Conservation (phyloP, 2,797 vertebrate species). For the Aeoliscus strigatus region DNA sequence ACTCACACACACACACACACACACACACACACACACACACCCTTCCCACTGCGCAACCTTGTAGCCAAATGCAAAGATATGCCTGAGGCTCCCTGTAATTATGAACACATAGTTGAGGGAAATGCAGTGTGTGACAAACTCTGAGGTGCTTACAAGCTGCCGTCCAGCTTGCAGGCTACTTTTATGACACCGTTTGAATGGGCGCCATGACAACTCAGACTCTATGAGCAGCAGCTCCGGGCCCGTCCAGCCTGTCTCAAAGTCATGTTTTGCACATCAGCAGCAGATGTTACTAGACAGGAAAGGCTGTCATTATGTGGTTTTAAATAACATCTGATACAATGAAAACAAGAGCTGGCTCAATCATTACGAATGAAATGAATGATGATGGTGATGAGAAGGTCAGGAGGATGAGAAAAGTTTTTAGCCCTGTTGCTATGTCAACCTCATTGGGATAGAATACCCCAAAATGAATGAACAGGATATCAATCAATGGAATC, state of each 20-base stretch:
- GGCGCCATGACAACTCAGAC: slow-evolving; percentile 39
- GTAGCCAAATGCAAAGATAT: slow-evolving; percentile 50
- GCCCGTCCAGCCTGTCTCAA: slow-evolving; percentile 13
- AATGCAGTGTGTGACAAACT: slow-evolving; percentile 49
- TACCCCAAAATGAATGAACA: neutral
- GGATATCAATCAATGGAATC: too few relatives aligned
- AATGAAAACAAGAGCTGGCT: neutral
- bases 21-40: too few relatives aligned
- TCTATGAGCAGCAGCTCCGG: slow-evolving; percentile 18
- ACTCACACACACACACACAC: too few relatives aligned
- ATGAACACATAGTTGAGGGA: slow-evolving; percentile 66
- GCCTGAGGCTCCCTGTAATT: slow-evolving; percentile 60
- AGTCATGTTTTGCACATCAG: slow-evolving; percentile 12
- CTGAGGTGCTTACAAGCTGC: slow-evolving; percentile 36
- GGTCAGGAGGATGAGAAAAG: neutral
- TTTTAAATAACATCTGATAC: slow-evolving; percentile 5
- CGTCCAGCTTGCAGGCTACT: slow-evolving; percentile 32
- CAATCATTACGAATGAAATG: slow-evolving; percentile 1
- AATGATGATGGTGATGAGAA: slow-evolving; percentile 5
- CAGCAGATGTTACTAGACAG: slow-evolving; percentile 13
- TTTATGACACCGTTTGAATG: slow-evolving; percentile 33
- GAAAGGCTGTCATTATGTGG: slow-evolving; percentile 28
- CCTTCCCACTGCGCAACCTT: slow-evolving; percentile 42
- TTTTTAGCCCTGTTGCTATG: slow-evolving; percentile 7
- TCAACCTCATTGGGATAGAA: slow-evolving; percentile 16